These are phyloP conservation scores for Aplodontia rufa DNA, from an alignment of 2,113 vertebrate species.

Conservation along the genomic window DNA sequence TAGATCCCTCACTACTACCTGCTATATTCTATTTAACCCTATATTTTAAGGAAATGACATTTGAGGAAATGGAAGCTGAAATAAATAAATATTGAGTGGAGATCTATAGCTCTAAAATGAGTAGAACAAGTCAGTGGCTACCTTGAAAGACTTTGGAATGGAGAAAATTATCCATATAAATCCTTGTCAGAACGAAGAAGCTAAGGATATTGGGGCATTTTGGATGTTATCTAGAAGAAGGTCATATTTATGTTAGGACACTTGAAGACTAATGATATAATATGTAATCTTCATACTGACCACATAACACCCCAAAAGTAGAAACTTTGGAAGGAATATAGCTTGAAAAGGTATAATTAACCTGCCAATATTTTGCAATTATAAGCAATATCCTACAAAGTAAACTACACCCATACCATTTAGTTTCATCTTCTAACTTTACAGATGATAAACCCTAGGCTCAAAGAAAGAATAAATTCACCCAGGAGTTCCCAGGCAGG, in stretches of 20 bases:
- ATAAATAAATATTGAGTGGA: not conserved
- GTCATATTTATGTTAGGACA: not conserved
- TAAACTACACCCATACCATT: not conserved
- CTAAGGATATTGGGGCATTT: not conserved
- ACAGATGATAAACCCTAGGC: not conserved
- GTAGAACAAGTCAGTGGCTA: not conserved
- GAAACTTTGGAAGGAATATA: constrained; percentile 1
- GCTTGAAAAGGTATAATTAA: constrained; percentile 1
- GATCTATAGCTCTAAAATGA: not conserved
- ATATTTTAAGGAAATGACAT: not conserved
- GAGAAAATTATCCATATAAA: not conserved
- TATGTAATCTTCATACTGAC: not conserved
- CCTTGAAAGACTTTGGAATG: not conserved
- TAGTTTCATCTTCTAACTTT: not conserved
- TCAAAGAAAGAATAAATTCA: not conserved
- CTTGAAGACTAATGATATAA: not conserved
- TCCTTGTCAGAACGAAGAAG: not conserved
- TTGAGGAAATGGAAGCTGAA: not conserved
- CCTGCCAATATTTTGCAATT: not conserved
- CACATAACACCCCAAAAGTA: not conserved
- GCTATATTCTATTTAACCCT: not conserved
- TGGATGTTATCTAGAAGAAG: not conserved
- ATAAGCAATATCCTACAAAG: not conserved
- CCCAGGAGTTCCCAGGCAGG: not conserved
- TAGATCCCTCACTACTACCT: not conserved